phyloP scores from a whole-genome alignment of 1,140 invertebrate genomes.

The Mylabris phalerata region DNA sequence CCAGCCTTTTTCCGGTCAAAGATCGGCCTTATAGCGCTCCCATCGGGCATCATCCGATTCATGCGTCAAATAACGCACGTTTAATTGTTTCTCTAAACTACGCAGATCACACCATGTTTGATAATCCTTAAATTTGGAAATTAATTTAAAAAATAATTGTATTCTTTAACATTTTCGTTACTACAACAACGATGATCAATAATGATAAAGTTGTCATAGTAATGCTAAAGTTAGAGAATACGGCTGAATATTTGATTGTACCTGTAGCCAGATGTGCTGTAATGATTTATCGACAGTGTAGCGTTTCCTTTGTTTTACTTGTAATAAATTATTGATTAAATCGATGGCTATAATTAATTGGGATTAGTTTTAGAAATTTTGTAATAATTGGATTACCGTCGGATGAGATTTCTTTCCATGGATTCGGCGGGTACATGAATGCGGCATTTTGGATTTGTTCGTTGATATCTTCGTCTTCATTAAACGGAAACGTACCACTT shows the following conservation, averaged over 20 bases:
- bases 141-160: too few species aligned
- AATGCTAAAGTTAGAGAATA: too few species aligned
- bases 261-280: slow-evolving; percentile 89
- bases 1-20: slow-evolving; percentile 39
- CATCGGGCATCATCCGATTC: slow-evolving; percentile 93
- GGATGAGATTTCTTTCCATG: slow-evolving; percentile 97
- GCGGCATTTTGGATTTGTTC: slow-evolving; percentile 99
- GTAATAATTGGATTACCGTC: slow-evolving; percentile 59
- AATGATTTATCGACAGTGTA: slow-evolving; percentile 96
- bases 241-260: slow-evolving; percentile 35
- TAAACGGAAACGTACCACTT: slow-evolving; percentile 97
- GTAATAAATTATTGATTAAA: slow-evolving; percentile 93
- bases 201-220: not conserved
- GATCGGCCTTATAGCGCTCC: slow-evolving; percentile 46
- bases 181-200: not conserved
- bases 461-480: slow-evolving; percentile 99
- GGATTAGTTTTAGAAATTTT: too few species aligned
- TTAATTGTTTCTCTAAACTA: slow-evolving; percentile 77
- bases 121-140: slow-evolving; percentile 63
- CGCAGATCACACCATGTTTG: slow-evolving; percentile 93
- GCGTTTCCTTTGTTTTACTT: slow-evolving; percentile 97
- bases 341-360: slow-evolving; percentile 74
- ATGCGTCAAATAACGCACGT: slow-evolving; percentile 86
- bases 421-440: slow-evolving; percentile 98
- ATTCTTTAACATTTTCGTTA: not conserved